A percentile compares a stretch with the other conserved stretches of the same genome.
Evolutionary conservation across 2,888 invertebrate species (phyloP).

Genomic region (Rhagium mordax): DNA sequence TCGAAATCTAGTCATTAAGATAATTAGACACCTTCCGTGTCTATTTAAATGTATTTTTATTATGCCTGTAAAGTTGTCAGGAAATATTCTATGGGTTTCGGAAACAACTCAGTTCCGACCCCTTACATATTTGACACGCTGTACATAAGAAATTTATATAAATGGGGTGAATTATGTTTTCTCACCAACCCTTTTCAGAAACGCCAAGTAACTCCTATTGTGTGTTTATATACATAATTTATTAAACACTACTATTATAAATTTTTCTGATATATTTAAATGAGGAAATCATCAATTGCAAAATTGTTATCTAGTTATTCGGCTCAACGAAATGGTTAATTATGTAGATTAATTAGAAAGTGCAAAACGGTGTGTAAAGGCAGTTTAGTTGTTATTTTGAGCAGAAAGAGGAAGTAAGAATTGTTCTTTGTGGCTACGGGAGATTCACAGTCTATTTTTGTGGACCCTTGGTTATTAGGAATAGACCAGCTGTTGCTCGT

Average conservation of each 20-base stretch:
- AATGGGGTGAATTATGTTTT: conserved; percentile 49
- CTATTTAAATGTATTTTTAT: conserved; percentile 18
- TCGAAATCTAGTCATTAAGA: conserved; percentile 10
- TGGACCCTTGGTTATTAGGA: conserved; percentile 55
- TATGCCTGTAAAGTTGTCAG: conserved; percentile 38
- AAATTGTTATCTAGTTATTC: too few species aligned
- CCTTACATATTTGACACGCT: conserved; percentile 52
- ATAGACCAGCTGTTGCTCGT: conserved; percentile 59
- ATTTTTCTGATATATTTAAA: too few species aligned
- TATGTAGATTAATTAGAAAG: conserved; percentile 40
- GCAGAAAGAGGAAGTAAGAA: conserved; percentile 58
- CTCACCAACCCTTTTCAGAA: conserved; percentile 45
- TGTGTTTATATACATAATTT: background rate
- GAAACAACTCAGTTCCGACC: conserved; percentile 54
- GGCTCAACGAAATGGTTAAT: too few species aligned
- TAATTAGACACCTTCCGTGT: conserved; percentile 11
- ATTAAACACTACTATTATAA: too few species aligned
- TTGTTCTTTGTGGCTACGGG: conserved; percentile 45
- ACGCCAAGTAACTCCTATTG: background rate
- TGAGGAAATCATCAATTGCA: too few species aligned
- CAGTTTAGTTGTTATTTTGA: conserved; percentile 51
- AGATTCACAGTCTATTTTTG: conserved; percentile 53
- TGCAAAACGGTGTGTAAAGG: conserved; percentile 45
- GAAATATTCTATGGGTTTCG: conserved; percentile 53
- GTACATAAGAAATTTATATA: conserved; percentile 52